Evolutionary conservation across 2,113 vertebrate species (phyloP), one percentile per base, ranked within the genome.

Genomic region (Plecotus auritus): DNA sequence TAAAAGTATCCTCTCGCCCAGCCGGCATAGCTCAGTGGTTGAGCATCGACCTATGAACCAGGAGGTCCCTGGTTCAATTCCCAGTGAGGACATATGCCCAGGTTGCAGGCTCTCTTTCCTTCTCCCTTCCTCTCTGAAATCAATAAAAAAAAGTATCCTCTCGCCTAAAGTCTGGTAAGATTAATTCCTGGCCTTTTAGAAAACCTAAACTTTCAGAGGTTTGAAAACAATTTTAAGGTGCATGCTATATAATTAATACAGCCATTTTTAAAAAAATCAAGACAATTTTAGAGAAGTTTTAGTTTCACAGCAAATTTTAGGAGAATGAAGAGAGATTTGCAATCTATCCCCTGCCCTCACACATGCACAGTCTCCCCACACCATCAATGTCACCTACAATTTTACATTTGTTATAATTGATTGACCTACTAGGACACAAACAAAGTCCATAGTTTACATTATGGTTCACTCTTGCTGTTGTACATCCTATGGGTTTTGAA

Each of bases 121-220:
- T n/a, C n/a, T n/a, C n/a, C n/a, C n/a, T n/a, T n/a, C n/a, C n/a
- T n/a, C n/a, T n/a, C n/a, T n/a, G n/a, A n/a, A n/a, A n/a, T n/a
- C n/a, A n/a, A n/a, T n/a, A n/a, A n/a, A n/a, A n/a, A 56, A 82
- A 80, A 20, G 5, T 7, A 49, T 66, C 3, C 26, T 78, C 78
- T n/a, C n/a, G n/a, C n/a, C n/a, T n/a, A 42, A 93, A 93, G 40
- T 81, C 56, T 88, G 28, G 30, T 93, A 70, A 91, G 35, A 81
- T 40, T 23, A 28, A 32, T 26, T 73, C 42, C 17, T n/a, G 9
- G 3, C 9, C 40, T 72, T 93, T 86, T 72, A 45, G n/a, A 54
- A 72, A 67, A 59, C 6, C 40, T 80, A 17, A 42, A 72, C 54
- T 77, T 97, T 37, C 5, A 54, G 42, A 90, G 49, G 77, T 91